These are phyloP conservation scores for Chionomys nivalis DNA, from an alignment of 2,113 vertebrate species.

Conservation along the genomic window DNA sequence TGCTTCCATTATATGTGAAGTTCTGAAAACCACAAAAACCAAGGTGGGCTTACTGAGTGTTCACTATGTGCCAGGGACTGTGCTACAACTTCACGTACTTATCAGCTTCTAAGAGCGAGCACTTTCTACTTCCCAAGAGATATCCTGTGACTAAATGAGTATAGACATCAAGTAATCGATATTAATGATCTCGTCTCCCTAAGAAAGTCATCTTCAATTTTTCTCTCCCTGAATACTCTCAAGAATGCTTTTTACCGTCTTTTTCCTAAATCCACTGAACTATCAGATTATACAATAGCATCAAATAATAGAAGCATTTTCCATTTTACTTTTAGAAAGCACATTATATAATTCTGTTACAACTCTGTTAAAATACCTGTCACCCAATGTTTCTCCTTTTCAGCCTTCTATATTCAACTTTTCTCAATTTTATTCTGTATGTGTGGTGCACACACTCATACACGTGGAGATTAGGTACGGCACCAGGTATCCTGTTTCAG, in stretches of 20 bases:
- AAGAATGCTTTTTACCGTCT: background rate
- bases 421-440: background rate
- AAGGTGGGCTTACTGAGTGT: background rate
- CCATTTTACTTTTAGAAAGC: slow-evolving; percentile 25
- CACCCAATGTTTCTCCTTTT: background rate
- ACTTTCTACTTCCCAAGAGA: background rate
- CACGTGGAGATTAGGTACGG: background rate
- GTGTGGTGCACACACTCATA: background rate
- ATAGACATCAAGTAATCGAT: slow-evolving; percentile 29
- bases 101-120: background rate
- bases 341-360: background rate
- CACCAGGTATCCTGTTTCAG: background rate
- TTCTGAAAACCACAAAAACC: background rate
- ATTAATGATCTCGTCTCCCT: slow-evolving; percentile 30
- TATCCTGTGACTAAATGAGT: slow-evolving; percentile 18
- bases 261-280: slow-evolving; percentile 15
- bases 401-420: background rate
- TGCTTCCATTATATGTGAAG: slow-evolving; percentile 7
- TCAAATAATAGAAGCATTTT: background rate
- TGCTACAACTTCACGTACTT: background rate
- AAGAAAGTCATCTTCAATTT: background rate
- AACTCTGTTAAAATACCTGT: slow-evolving; percentile 17
- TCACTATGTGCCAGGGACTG: background rate
- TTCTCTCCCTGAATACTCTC: background rate
- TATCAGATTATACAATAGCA: background rate